phyloP scores from a whole-genome alignment of 1,140 invertebrate genomes.

The Trachelipus rathkii region DNA sequence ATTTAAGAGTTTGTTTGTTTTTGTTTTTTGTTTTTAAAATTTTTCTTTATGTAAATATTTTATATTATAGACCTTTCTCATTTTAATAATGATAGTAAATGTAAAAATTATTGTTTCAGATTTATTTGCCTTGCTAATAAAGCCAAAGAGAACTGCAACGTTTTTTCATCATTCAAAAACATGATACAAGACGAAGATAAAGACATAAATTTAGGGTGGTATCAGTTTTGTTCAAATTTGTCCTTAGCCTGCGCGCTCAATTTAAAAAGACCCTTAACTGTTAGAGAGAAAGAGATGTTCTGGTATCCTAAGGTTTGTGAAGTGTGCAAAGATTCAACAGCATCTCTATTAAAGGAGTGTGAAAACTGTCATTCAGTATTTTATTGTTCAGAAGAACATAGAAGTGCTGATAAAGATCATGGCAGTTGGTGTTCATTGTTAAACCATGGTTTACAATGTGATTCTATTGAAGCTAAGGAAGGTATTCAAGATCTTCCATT shows the following conservation, averaged over 20 bases:
- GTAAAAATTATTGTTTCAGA: not conserved
- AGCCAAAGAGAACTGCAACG: not conserved
- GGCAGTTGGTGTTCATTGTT: not conserved
- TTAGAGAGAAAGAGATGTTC: constrained; percentile 33
- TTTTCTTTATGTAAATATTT: too few species aligned
- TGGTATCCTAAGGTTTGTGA: constrained; percentile 31
- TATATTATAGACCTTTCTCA: too few species aligned
- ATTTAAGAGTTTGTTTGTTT: too few species aligned
- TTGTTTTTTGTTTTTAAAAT: too few species aligned
- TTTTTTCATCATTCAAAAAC: not conserved
- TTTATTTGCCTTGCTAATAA: not conserved
- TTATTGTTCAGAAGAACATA: constrained; percentile 31
- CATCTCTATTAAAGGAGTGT: constrained; percentile 18
- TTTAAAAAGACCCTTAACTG: constrained; percentile 21
- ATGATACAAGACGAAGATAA: not conserved
- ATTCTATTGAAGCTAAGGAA: constrained; percentile 30
- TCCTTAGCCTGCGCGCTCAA: constrained; percentile 18
- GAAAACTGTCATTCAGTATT: constrained; percentile 32
- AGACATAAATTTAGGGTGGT: constrained; percentile 4
- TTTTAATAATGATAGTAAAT: too few species aligned
- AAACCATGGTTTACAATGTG: constrained; percentile 26
- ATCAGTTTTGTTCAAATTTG: constrained; percentile 14
- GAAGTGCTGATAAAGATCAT: not conserved
- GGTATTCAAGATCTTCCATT: constrained; percentile 35
- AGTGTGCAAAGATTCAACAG: constrained; percentile 23